Evolutionary conservation across 2,113 vertebrate species (phyloP).

Genomic region (Lepidothrix coronata): DNA sequence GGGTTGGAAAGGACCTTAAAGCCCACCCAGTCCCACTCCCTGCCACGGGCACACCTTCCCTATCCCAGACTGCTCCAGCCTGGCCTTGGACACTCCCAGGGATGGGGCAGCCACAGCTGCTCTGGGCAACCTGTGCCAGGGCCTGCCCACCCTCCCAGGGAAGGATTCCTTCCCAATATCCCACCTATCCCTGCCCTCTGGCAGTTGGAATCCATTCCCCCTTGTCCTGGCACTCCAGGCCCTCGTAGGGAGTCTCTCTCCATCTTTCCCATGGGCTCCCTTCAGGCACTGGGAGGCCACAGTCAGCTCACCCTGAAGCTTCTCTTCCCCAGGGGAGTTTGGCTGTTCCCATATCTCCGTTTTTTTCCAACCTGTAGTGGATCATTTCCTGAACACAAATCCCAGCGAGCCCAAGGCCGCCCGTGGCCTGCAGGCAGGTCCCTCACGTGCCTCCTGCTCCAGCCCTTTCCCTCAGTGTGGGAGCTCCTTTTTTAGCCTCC

Average conservation of each 20-base stretch:
- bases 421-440: background rate
- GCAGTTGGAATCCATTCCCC: background rate
- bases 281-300: background rate
- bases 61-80: background rate
- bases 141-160: background rate
- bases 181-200: background rate
- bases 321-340: background rate
- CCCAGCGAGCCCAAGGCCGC: background rate
- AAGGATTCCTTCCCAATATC: background rate
- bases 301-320: rapidly evolving
- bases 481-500: background rate
- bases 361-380: background rate
- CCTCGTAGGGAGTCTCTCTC: too few relatives aligned
- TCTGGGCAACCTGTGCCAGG: background rate
- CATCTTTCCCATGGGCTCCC: background rate
- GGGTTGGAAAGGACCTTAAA: background rate
- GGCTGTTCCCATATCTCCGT: rapidly evolving
- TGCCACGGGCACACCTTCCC: background rate
- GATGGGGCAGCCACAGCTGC: background rate
- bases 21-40: background rate
- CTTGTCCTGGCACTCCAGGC: background rate
- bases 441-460: background rate
- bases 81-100: background rate
- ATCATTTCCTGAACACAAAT: background rate
- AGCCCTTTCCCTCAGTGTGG: background rate